Percentiles rank a stretch among this genome's conserved stretches.
Evolutionary conservation across 2,113 vertebrate genomes (phyloP).

Genomic region (Galeopterus variegatus): DNA sequence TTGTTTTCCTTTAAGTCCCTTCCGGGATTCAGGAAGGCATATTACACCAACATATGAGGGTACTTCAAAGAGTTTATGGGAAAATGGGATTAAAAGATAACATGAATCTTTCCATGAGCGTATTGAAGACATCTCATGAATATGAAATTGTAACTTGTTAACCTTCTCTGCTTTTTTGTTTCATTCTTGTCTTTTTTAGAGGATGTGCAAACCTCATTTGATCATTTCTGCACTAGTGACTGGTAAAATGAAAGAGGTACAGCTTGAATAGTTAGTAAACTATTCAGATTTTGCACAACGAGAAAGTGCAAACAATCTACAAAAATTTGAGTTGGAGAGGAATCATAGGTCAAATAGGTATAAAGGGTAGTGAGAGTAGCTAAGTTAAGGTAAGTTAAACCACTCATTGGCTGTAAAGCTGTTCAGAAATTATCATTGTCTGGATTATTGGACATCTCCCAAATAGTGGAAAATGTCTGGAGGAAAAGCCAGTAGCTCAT

Average conservation of each 20-base stretch:
- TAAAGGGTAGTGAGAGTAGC: not conserved
- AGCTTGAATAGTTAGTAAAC: not conserved
- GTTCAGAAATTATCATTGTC: not conserved
- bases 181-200: not conserved
- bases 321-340: not conserved
- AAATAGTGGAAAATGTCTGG: not conserved
- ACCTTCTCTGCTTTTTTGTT: not conserved
- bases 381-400: not conserved
- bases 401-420: not conserved
- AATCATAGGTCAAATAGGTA: not conserved
- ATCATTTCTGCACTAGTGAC: not conserved
- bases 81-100: too few relatives aligned
- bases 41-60: not conserved
- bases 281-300: conserved; percentile 19
- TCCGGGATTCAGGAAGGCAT: not conserved
- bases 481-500: not conserved
- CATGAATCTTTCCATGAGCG: too few relatives aligned
- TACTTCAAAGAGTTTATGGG: too few relatives aligned
- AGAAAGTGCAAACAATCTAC: not conserved
- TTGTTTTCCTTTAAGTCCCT: not conserved
- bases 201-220: not conserved
- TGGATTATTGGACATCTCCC: conserved; percentile 56
- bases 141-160: not conserved
- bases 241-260: not conserved
- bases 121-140: too few relatives aligned